Conservation (phyloP, 2,888 invertebrate genomes). For the Andrena flavipes region DNA sequence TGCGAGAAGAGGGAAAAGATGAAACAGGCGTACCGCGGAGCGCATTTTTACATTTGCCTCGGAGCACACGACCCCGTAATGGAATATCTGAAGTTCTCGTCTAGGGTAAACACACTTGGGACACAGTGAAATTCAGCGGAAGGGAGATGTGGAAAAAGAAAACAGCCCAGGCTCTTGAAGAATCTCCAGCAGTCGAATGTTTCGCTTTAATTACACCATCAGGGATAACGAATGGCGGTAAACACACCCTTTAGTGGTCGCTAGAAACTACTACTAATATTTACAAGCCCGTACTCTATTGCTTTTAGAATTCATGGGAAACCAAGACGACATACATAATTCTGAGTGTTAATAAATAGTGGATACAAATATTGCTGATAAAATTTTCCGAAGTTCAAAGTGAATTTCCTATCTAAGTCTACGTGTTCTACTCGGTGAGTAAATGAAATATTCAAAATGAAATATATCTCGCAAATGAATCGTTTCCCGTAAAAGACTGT, state of each 20-base stretch:
- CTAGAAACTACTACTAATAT: neutral
- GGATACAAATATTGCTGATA: too few relatives aligned
- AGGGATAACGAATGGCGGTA: neutral
- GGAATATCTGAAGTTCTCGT: constrained; percentile 75
- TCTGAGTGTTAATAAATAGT: too few relatives aligned
- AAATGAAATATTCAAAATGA: too few relatives aligned
- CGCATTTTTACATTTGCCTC: constrained; percentile 68
- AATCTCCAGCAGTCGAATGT: constrained; percentile 6
- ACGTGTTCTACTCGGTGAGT: too few relatives aligned
- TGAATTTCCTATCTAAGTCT: too few relatives aligned
- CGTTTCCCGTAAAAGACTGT: too few relatives aligned
- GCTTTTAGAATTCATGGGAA: neutral
- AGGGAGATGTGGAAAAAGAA: constrained; percentile 34
- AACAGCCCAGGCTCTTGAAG: constrained; percentile 2
- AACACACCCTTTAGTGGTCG: neutral
- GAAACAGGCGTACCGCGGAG: constrained; percentile 19
- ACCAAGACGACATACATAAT: neutral
- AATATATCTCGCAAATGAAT: too few relatives aligned
- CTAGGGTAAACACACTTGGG: constrained; percentile 68
- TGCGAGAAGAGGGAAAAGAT: constrained; percentile 11
- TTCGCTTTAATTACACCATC: constrained; percentile 23
- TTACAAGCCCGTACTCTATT: neutral
- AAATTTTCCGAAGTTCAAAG: too few relatives aligned
- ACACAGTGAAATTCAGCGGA: constrained; percentile 53
- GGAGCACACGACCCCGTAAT: constrained; percentile 67